A percentile compares a stretch with the other conserved stretches of the same genome.
Conservation (phyloP, 2,113 vertebrate species). For the Amphiprion percula region DNA sequence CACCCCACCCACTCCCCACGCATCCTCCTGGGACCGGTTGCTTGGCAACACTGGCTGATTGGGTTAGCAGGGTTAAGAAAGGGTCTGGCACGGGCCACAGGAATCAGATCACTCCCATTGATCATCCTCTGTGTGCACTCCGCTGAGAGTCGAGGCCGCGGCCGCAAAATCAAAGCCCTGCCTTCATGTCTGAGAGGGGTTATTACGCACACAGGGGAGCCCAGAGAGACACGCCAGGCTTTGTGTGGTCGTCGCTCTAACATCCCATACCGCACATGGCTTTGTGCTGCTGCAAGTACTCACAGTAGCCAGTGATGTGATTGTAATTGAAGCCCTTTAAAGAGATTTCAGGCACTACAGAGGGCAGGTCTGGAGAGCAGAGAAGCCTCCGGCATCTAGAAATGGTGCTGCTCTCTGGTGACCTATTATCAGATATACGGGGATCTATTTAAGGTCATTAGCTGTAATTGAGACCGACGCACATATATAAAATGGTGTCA, state of each 20-base stretch:
- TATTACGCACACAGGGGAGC: slow-evolving; percentile 58
- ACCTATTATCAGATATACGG: slow-evolving; percentile 35
- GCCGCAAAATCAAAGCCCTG: slow-evolving; percentile 73
- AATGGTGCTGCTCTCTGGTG: slow-evolving; percentile 31
- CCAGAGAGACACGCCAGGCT: slow-evolving; percentile 33
- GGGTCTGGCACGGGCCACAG: slow-evolving; percentile 74
- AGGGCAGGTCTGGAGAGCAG: neutral
- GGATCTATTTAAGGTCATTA: slow-evolving; percentile 51
- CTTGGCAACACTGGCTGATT: slow-evolving; percentile 77
- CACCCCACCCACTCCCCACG: slow-evolving; percentile 49
- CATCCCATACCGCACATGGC: slow-evolving; percentile 34
- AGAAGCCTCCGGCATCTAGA: slow-evolving; percentile 9
- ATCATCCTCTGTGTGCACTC: slow-evolving; percentile 69
- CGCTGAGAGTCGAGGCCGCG: slow-evolving; percentile 60
- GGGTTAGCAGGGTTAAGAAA: slow-evolving; percentile 80
- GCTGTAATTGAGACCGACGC: slow-evolving; percentile 43
- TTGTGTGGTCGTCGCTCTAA: slow-evolving; percentile 49
- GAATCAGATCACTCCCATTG: slow-evolving; percentile 82
- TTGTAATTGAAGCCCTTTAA: slow-evolving; percentile 35
- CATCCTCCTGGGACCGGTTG: slow-evolving; percentile 73
- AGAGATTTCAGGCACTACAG: slow-evolving; percentile 22
- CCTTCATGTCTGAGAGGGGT: slow-evolving; percentile 66
- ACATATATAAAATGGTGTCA: slow-evolving; percentile 59
- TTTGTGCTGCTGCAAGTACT: slow-evolving; percentile 22
- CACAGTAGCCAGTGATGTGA: slow-evolving; percentile 31